Percentiles rank a stretch among this genome's conserved stretches.
phyloP scores from a whole-genome alignment of 2,888 invertebrate genomes.

The Luperina nickerlii region DNA sequence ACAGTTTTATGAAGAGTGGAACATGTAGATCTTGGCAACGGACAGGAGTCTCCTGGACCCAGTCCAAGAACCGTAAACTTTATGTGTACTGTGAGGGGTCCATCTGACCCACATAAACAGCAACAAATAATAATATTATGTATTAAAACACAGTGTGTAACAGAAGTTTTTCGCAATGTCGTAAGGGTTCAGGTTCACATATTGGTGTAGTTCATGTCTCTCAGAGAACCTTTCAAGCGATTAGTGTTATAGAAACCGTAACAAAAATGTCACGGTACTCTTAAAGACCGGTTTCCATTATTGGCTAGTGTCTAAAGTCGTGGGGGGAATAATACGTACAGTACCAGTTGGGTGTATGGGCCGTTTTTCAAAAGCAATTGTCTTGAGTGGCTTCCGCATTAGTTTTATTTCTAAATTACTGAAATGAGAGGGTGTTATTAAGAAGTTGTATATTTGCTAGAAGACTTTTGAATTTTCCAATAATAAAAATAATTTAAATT shows the following conservation, averaged over 20 bases:
- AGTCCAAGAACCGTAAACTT: constrained; percentile 74
- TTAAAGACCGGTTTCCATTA: constrained; percentile 42
- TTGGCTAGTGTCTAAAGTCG: constrained; percentile 40
- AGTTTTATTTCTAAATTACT: neutral
- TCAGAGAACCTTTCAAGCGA: constrained; percentile 65
- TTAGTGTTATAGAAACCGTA: constrained; percentile 66
- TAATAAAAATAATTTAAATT: neutral
- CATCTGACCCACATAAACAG: constrained; percentile 35
- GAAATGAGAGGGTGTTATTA: too few species aligned
- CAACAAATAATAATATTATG: neutral
- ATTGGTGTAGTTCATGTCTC: constrained; percentile 23
- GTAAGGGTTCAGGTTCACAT: neutral
- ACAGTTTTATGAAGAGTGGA: constrained; percentile 25
- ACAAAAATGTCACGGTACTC: constrained; percentile 60
- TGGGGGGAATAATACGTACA: neutral
- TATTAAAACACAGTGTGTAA: too few species aligned
- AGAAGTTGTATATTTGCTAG: neutral
- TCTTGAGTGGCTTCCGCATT: constrained; percentile 10
- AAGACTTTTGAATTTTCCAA: neutral
- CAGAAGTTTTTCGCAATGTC: constrained; percentile 4
- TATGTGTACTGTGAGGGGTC: constrained; percentile 51
- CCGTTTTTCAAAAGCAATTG: constrained; percentile 18
- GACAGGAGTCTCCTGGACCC: constrained; percentile 61
- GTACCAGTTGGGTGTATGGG: neutral
- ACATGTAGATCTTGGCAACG: constrained; percentile 12